Percentiles rank a stretch among this genome's conserved stretches.
phyloP scores from a whole-genome alignment of 2,888 invertebrate species.

The Drosophila acutilabella region DNA sequence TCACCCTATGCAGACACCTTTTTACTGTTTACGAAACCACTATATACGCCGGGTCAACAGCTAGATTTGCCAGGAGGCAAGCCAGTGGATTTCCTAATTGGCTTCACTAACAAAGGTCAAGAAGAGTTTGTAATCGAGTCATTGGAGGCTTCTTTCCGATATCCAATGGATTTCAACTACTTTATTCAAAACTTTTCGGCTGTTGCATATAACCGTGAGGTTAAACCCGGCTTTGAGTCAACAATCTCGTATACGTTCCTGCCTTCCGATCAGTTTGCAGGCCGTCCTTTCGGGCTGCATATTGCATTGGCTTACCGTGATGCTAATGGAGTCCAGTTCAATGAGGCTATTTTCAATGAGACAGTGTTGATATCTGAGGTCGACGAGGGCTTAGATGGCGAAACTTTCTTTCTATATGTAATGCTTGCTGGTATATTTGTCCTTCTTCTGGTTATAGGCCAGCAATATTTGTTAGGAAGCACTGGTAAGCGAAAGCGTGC shows the following conservation, averaged over 20 bases:
- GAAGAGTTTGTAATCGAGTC: constrained; percentile 96
- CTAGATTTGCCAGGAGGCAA: constrained; percentile 92
- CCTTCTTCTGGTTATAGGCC: constrained; percentile 93
- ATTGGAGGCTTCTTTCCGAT: constrained; percentile 98
- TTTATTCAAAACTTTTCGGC: constrained; percentile 99
- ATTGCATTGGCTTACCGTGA: constrained; percentile 97
- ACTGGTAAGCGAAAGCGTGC: constrained; percentile 89
- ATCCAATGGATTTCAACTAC: constrained; percentile 99
- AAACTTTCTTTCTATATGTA: constrained; percentile 99
- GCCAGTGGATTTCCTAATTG: constrained; percentile 97
- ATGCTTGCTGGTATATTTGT: constrained; percentile 96
- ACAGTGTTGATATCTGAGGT: constrained; percentile 98
- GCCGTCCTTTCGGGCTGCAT: constrained; percentile 97
- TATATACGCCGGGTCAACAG: constrained; percentile 87
- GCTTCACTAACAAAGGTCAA: constrained; percentile 97
- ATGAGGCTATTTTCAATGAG: constrained; percentile 98
- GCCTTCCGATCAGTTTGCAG: constrained; percentile 98
- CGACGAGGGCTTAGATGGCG: constrained; percentile 98
- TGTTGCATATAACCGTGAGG: constrained; percentile 93
- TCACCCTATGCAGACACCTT: constrained; percentile 97
- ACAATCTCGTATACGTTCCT: constrained; percentile 97
- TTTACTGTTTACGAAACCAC: constrained; percentile 94
- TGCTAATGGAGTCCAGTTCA: constrained; percentile 87
- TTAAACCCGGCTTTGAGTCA: constrained; percentile 96
- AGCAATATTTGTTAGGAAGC: constrained; percentile 94